These are phyloP conservation scores for Hyalella azteca DNA, from an alignment of 2,888 invertebrate genomes.

Conservation along the genomic window DNA sequence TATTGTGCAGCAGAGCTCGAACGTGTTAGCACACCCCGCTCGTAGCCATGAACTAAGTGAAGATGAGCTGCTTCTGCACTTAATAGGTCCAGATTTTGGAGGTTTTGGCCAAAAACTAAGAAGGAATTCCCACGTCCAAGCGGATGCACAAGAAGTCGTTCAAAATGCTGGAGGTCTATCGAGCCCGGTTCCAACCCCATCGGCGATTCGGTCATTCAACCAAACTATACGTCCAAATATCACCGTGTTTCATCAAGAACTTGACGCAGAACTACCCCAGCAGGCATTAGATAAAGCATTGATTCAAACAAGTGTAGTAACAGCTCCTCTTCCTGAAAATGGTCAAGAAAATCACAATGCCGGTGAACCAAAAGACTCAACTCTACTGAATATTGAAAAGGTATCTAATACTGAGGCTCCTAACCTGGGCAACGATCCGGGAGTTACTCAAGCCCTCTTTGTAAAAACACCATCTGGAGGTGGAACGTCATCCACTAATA, in stretches of 20 bases:
- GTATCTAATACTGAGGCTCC: no score
- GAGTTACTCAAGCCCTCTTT: neutral
- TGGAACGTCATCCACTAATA: neutral
- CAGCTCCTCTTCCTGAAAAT: no score
- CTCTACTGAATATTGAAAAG: no score
- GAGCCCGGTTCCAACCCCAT: no score
- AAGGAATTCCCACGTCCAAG: neutral
- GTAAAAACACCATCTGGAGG: neutral
- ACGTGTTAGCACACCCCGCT: neutral
- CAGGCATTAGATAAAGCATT: no score
- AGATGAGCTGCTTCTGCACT: slow-evolving; percentile 3
- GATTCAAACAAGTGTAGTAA: no score
- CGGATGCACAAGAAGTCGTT: neutral
- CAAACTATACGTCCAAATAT: no score
- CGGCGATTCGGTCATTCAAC: no score
- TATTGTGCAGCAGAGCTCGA: neutral
- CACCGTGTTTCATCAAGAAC: neutral
- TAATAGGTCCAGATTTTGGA: neutral
- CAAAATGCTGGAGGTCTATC: no score
- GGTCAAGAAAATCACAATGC: no score
- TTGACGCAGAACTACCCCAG: no score
- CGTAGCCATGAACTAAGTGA: neutral
- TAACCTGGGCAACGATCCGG: neutral
- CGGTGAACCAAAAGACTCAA: no score
- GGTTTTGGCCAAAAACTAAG: slow-evolving; percentile 16